Percentiles rank a stretch among this genome's conserved stretches.
These are phyloP conservation scores for Drosophila phalerata DNA, from an alignment of 2,888 invertebrate genomes.

Conservation along the genomic window DNA sequence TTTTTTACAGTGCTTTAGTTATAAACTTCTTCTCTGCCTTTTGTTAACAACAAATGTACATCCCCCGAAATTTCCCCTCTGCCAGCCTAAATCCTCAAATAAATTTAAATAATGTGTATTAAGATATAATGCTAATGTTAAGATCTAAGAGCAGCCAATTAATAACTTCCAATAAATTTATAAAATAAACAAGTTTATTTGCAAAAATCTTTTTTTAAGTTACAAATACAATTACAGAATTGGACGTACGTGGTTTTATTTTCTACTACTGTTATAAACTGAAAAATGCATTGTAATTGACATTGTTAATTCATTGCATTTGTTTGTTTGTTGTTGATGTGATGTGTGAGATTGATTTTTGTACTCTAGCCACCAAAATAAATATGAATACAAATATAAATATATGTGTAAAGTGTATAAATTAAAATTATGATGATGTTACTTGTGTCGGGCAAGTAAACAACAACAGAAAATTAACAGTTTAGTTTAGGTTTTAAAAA, in stretches of 20 bases:
- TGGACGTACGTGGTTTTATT: conserved; percentile 46
- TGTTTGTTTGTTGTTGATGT: conserved; percentile 55
- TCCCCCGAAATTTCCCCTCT: background rate
- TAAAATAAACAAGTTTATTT: conserved; percentile 77
- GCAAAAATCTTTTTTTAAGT: conserved; percentile 43
- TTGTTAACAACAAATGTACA: conserved; percentile 31
- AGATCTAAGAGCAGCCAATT: conserved; percentile 57
- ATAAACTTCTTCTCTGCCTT: conserved; percentile 45
- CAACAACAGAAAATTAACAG: conserved; percentile 50
- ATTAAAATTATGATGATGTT: conserved; percentile 60
- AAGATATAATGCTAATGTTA: conserved; percentile 45
- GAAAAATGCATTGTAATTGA: conserved; percentile 64
- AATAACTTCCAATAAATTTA: conserved; percentile 70
- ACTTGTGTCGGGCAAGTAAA: conserved; percentile 46
- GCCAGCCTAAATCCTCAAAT: conserved; percentile 19
- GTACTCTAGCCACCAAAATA: conserved; percentile 76
- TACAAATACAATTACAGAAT: conserved; percentile 60
- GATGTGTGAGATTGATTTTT: conserved; percentile 68
- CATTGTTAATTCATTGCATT: conserved; percentile 42
- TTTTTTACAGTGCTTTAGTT: conserved; percentile 70
- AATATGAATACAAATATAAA: conserved; percentile 48
- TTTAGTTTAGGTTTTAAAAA: conserved; percentile 50
- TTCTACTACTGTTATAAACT: conserved; percentile 47
- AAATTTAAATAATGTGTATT: conserved; percentile 32
- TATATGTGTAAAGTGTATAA: conserved; percentile 57